Evolutionary conservation across 2,797 vertebrate species (phyloP).

Genomic region (Enteromius unitaeniatus): DNA sequence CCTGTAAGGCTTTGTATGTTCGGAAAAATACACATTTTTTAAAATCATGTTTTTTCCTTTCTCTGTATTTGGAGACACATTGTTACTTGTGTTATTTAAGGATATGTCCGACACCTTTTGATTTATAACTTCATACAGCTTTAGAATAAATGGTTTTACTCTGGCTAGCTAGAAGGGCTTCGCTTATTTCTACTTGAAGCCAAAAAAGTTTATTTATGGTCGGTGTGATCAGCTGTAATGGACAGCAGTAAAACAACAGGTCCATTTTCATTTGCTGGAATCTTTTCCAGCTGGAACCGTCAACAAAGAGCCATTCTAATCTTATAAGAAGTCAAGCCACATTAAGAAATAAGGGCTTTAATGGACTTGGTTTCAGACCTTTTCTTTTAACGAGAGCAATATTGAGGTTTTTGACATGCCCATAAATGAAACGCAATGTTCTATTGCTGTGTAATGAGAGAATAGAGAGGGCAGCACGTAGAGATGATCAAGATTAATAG

Average conservation of each 20-base stretch:
- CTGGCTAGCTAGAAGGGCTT: constrained; percentile 49
- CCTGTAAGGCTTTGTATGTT: not conserved
- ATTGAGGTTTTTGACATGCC: constrained; percentile 50
- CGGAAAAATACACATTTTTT: not conserved
- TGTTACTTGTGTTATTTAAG: constrained; percentile 9
- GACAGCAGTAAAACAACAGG: constrained; percentile 67
- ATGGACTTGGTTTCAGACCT: constrained; percentile 32
- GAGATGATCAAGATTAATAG: constrained; percentile 45
- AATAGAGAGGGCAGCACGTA: constrained; percentile 28
- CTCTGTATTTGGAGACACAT: not conserved
- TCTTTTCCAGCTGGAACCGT: constrained; percentile 66
- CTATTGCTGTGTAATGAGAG: constrained; percentile 46
- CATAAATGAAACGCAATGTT: constrained; percentile 56
- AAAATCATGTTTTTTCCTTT: not conserved
- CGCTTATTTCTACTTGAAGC: constrained; percentile 42
- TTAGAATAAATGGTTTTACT: constrained; percentile 50
- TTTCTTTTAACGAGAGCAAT: constrained; percentile 41
- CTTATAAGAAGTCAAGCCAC: constrained; percentile 39
- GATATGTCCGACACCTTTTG: constrained; percentile 30
- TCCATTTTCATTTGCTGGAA: constrained; percentile 68
- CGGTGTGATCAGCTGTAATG: constrained; percentile 65
- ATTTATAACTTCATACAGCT: constrained; percentile 51
- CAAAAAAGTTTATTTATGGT: constrained; percentile 60
- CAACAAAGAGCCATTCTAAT: constrained; percentile 56
- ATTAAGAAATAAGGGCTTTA: constrained; percentile 48